These are phyloP conservation scores for Acheta domesticus DNA, from an alignment of 2,888 invertebrate species.

Conservation along the genomic window DNA sequence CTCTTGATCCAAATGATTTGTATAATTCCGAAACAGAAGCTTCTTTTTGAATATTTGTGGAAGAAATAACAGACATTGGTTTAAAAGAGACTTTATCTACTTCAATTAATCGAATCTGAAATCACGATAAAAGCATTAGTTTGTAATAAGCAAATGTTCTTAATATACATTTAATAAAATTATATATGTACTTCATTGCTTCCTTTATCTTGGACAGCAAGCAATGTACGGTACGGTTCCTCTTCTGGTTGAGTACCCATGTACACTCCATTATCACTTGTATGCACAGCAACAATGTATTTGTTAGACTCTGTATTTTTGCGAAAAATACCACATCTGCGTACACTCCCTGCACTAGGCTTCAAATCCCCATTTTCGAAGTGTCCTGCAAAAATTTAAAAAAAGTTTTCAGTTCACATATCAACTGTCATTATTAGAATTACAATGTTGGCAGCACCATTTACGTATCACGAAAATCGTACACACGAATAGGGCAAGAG, in stretches of 20 bases:
- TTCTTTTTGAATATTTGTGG: not conserved
- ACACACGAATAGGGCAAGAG: too few species aligned
- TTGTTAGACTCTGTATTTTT: not conserved
- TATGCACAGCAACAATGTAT: not conserved
- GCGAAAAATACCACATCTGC: not conserved
- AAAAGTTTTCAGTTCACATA: too few species aligned
- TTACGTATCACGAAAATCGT: too few species aligned
- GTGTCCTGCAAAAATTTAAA: not conserved
- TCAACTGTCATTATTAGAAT: too few species aligned
- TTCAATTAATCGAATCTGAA: constrained; percentile 27
- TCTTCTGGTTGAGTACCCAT: not conserved
- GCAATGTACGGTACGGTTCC: not conserved
- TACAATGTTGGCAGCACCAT: too few species aligned
- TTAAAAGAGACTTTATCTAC: constrained; percentile 22
- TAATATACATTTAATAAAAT: not conserved
- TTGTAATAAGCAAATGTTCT: not conserved
- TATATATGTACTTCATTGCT: not conserved
- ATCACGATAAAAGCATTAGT: not conserved
- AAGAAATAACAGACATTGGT: not conserved
- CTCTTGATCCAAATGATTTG: constrained; percentile 26
- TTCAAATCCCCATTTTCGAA: not conserved
- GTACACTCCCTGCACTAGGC: not conserved
- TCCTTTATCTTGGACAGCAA: not conserved
- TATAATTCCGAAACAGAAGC: not conserved
- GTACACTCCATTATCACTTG: not conserved